Conservation (phyloP, 2,113 vertebrate species). For the Tragelaphus scriptus region DNA sequence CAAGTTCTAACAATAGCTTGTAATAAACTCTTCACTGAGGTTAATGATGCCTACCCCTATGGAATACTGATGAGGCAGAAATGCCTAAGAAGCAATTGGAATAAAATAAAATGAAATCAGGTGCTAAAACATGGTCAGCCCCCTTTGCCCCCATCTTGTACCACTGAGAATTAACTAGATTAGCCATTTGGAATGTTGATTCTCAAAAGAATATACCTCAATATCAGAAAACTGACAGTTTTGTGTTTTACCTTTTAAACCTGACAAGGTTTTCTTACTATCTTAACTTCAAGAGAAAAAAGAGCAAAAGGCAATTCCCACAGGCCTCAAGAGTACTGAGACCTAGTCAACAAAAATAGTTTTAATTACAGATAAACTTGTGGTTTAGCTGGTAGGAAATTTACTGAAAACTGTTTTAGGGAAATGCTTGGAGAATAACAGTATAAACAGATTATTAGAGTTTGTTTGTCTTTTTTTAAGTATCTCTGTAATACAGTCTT, state of each 20-base stretch:
- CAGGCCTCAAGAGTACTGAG: accelerated
- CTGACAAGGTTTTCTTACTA: background rate
- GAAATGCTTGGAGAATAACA: conserved; percentile 6
- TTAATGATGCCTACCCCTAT: background rate
- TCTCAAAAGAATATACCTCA: conserved; percentile 24
- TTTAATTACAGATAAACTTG: background rate
- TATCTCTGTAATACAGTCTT: conserved; percentile 54
- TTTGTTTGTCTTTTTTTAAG: background rate
- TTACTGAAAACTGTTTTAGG: conserved; percentile 21
- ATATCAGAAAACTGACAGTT: conserved; percentile 39
- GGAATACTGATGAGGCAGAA: background rate
- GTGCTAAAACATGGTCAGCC: accelerated
- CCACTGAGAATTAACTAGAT: background rate
- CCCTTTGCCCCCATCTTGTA: background rate
- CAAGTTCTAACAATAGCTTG: conserved; percentile 46
- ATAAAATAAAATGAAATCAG: conserved; percentile 4
- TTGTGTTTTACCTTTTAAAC: conserved; percentile 43
- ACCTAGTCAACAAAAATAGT: background rate
- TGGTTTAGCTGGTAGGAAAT: background rate
- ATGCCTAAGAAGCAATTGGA: background rate
- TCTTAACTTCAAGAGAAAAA: background rate
- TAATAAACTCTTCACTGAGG: conserved; percentile 32
- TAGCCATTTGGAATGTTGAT: background rate
- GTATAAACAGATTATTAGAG: conserved; percentile 44
- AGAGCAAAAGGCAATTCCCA: background rate